These are phyloP conservation scores for Popillia japonica DNA, from an alignment of 1,140 invertebrate genomes.

Conservation along the genomic window DNA sequence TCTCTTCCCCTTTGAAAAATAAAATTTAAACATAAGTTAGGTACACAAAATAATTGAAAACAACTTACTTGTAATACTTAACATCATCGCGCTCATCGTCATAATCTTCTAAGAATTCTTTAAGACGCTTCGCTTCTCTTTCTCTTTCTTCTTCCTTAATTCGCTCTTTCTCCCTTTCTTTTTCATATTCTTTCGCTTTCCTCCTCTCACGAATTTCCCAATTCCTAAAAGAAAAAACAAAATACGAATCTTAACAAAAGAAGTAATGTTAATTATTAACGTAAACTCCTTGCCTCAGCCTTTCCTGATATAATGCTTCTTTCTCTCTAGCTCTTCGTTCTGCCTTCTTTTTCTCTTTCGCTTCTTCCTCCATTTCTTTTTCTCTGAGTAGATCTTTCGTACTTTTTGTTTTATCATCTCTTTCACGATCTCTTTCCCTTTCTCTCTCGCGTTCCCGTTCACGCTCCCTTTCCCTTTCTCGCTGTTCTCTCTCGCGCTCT, in stretches of 20 bases:
- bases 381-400: conserved; percentile 74
- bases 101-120: conserved; percentile 98
- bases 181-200: conserved; percentile 92
- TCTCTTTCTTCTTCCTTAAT: conserved; percentile 84
- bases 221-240: conserved; percentile 63
- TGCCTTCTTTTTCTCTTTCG: conserved; percentile 86
- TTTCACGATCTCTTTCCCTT: conserved; percentile 62
- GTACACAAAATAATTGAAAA: background rate
- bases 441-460: conserved; percentile 65
- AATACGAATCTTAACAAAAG: background rate
- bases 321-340: conserved; percentile 93
- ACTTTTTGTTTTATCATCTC: conserved; percentile 63
- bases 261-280: background rate
- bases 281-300: conserved; percentile 58
- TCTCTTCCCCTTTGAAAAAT: conserved; percentile 77
- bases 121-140: conserved; percentile 90
- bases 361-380: conserved; percentile 90
- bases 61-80: conserved; percentile 90
- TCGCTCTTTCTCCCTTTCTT: conserved; percentile 85
- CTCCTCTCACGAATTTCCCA: conserved; percentile 95
- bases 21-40: conserved; percentile 31
- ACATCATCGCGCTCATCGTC: conserved; percentile 97
- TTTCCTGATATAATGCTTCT: conserved; percentile 92
- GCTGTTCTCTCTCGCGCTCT: conserved; percentile 55
- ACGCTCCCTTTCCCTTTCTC: conserved; percentile 60